Evolutionary conservation across 64 coral and sea anemone genomes (phyloP), one percentile per base, ranked within the genome.

Genomic region (Trachythela sp.): DNA sequence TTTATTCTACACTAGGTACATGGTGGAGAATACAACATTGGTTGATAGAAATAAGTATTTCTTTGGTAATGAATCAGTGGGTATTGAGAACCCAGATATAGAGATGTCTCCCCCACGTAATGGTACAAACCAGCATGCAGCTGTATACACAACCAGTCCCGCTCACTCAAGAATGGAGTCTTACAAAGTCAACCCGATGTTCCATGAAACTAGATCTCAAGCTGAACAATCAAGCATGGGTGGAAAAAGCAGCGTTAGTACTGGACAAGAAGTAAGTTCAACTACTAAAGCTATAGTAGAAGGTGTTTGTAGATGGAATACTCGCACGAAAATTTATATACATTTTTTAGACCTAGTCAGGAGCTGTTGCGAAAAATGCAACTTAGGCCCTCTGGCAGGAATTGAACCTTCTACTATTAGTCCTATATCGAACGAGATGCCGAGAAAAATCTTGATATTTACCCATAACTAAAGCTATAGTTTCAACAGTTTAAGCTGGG

Each of bases 171-270:
- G 75, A 35, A 1, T 80, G 75, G 75, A 80, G 34, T 80, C 75
- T 1, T 80, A 80, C 33, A 80, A 80, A 80, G 75, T 80, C 13
- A 80, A 80, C 75, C 75, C 75, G 9, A 80, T 80, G 75, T 80
- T 37, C 9, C 34, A 80, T 39, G 75, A 80, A 35, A 39, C 31
- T 18, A 80, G 35, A 80, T 80, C 75, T 18, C 33, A 35, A 13
- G 75, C 37, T 10, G 75, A 80, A 13, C 75, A 80, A 37, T 80
- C 31, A 35, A 80, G 75, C 33, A 18, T 4, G 20, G 33, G 4
- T 17, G 2, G 20, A 30, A 80, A 35, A 80, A 39, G 75, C 75
- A 80, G 75, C 75, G 30, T 39, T 10, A 80, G 75, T 20, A 80
- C 20, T 39, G 75, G 20, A 35, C 75, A 80, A 37, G 75, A 80